Base-by-base conservation (phyloP, 1,140 invertebrate genomes). In the Saccostrea echinata region DNA sequence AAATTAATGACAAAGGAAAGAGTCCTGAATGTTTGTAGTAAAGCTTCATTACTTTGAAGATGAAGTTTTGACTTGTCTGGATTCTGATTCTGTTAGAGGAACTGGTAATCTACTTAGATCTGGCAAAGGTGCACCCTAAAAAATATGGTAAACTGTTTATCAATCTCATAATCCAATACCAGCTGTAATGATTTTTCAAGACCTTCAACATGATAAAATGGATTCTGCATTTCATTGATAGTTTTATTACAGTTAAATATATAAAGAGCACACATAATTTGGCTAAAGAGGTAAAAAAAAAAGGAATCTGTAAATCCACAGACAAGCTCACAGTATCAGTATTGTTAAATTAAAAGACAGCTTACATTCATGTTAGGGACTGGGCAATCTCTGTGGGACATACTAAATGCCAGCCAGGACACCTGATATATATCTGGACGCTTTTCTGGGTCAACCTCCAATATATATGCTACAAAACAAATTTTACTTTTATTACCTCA, bases 381-480 rank as follows among this genome's bases (percentile, higher is more conserved):
- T 71, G 97, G 97, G 95, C 97, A 97, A 85, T 97, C 96, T 94
- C 97, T 97, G 83, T 97, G 97, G 83, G 96, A 92, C 86, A 98
- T 93, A 90, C 96, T 96, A 94, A 98, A 98, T 71, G 97, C 97
- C 90, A 98, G 95, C 92, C 96, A 96, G 88, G 97, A 97, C 84
- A 98, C 97, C 96, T 98, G 98, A 95, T 96, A 98, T 92, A 98
- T 98, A 95, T 98, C 98, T 18, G 98, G 98, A 92, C 98, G 95
- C 87, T 96, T 96, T 88, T 97, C 97, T 71, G 97, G 96, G 95
- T 98, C 97, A 55, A 97, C 96, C 93, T 98, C 97, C 86, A 98
- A 95, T 97, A 98, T 98, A 92, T 97, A 98, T 88, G 97, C 97
- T 96, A 95, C 93, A 94, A 96, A 92, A 91, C 71, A 88, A 9